Evolutionary conservation across 2,797 vertebrate species (phyloP), one percentile per base, ranked within the genome.

Genomic region (Sebastes diploproa): DNA sequence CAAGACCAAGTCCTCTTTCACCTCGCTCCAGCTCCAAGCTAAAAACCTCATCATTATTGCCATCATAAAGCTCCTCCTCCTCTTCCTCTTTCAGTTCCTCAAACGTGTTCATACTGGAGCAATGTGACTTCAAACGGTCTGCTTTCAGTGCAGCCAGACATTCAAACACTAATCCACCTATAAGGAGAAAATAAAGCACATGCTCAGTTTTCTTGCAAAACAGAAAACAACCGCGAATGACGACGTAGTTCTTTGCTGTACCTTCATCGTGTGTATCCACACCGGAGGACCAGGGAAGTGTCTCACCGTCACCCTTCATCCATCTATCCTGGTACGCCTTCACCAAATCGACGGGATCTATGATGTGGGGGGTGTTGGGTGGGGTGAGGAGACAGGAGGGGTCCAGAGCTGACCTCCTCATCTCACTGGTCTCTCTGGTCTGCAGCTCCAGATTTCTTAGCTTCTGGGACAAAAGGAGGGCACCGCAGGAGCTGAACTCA

Each of bases 21-120:
- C 91, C 93, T 76, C 93, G 94, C 85, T 95, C 92, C 77, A 96
- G 78, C 82, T 96, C 94, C 87, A 96, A 79, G 72, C 92, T 94
- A 70, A 96, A 96, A 50, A 96, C 93, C 63, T 96, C 93, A 12
- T 95, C 90, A 2, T 90, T 83, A 2, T 20, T 77, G 67, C 86
- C 83, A 56, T 92, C 75, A 23, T 84, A 81, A 10, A 75, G 86
- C 36, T 87, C 86, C 6, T 83, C 80, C 59, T 82, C 90, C 64
- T 91, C 89, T 54, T 89, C 91, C 55, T 94, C 90, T 73, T 89
- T 89, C 1, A 91, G 86, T 59, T 90, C 83, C 18, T 58, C 50
- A 3, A 80, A 90, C 56, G 50, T 85, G 22, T 70, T 80, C 69
- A 72, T 63, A 9, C 34, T 46, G n/a, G 25, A 34, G 72, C 58